These are phyloP conservation scores for Dicerorhinus sumatrensis DNA, from an alignment of 2,113 vertebrate genomes.

Conservation along the genomic window DNA sequence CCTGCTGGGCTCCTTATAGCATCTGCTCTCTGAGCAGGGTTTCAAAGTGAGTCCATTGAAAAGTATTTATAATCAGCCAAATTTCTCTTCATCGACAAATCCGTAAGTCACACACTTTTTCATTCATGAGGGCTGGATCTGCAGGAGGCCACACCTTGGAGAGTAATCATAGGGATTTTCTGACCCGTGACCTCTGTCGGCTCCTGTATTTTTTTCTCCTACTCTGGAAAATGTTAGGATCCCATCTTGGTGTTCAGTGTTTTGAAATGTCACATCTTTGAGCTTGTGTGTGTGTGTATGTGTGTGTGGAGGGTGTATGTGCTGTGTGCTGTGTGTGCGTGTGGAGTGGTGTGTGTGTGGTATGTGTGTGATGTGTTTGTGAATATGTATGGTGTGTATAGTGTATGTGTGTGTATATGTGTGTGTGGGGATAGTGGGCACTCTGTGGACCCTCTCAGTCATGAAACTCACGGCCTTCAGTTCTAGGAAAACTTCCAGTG, in stretches of 20 bases:
- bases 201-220: background rate
- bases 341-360: background rate
- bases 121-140: background rate
- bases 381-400: too few relatives aligned
- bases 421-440: accelerated
- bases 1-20: background rate
- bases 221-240: background rate
- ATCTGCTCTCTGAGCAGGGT: background rate
- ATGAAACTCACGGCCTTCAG: background rate
- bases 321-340: background rate
- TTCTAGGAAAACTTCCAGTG: background rate
- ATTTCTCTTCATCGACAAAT: background rate
- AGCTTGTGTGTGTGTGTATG: too few relatives aligned
- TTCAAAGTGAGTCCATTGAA: background rate
- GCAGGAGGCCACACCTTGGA: background rate
- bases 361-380: background rate
- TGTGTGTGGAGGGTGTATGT: too few relatives aligned
- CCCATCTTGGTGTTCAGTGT: background rate
- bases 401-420: background rate
- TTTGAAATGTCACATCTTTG: background rate
- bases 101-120: background rate
- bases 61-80: background rate
- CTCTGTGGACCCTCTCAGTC: background rate
- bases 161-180: background rate
- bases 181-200: background rate